Evolutionary conservation across 2,888 invertebrate species (phyloP), one percentile per base, ranked within the genome.

Genomic region (Idaea straminata): DNA sequence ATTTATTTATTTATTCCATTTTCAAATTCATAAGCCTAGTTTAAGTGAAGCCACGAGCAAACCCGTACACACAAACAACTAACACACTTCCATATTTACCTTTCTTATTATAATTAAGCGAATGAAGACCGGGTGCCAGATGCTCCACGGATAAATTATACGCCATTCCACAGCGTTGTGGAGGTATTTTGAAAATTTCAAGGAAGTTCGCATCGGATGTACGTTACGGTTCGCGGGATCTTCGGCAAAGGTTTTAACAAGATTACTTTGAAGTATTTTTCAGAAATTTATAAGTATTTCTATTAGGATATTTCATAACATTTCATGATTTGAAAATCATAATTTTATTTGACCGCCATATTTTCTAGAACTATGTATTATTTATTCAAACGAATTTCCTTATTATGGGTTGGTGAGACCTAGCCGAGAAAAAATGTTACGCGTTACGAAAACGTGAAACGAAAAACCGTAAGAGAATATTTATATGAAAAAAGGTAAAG

Each of bases 101-200:
- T 70, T 67, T 68, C 69, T 68, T 73, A 72, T 69, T 72, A 73
- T 69, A 72, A 72, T 73, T 72, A 73, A 62, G 68, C 66, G 70
- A 72, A 72, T 72, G 68, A 73, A 73, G 69, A 71, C 34, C 34
- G 68, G 60, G 63, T 64, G 62, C 67, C 73, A 69, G 70, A 65
- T 73, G 73, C 59, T 65, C 61, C 67, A 10, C 36, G 68, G 67
- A 67, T 72, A 72, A 69, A 70, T 72, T 73, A 69, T 64, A 62
- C n/a, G 6, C 59, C 61, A 65, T 66, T 64, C 61, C 61, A 25
- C 25, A 25, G 61, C 57, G 59, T 13, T 47, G 47, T 47, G 65
- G 60, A 64, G 64, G 66, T 67, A 66, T 62, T 68, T 70, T 61
- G 62, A 47, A 63, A 69, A 67, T 68, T 69, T 47, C 47, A 13